Percentiles rank a stretch among this genome's conserved stretches.
phyloP scores from a whole-genome alignment of 2,888 invertebrate species.

The Entomobrya multifasciata region DNA sequence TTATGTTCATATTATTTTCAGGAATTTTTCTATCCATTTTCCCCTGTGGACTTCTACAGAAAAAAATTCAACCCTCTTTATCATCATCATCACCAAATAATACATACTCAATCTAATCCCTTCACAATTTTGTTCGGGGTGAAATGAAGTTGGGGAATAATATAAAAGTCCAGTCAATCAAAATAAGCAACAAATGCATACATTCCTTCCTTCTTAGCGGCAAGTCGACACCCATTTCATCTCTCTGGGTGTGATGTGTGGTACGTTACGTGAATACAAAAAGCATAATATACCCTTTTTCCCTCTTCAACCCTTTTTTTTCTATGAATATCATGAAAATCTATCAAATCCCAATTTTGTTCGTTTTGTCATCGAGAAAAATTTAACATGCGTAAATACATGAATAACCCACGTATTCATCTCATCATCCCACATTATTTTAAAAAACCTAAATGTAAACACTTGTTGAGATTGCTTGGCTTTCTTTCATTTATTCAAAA shows the following conservation, averaged over 20 bases:
- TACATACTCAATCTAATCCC: too few species aligned
- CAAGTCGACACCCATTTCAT: conserved; percentile 12
- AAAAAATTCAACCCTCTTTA: conserved; percentile 16
- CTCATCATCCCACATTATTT: not conserved
- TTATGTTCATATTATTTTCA: conserved; percentile 29
- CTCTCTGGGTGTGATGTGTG: conserved; percentile 18
- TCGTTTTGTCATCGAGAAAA: conserved; percentile 34
- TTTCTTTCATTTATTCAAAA: too few species aligned
- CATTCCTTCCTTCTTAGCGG: too few species aligned
- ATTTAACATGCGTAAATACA: not conserved
- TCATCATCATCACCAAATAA: conserved; percentile 13
- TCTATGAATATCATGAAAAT: conserved; percentile 49
- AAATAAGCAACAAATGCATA: not conserved
- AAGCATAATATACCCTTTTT: conserved; percentile 1
- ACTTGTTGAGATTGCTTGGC: conserved; percentile 68
- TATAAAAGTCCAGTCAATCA: conserved; percentile 42
- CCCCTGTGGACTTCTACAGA: not conserved
- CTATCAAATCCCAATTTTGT: conserved; percentile 65
- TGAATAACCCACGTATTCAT: not conserved
- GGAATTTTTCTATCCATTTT: not conserved
- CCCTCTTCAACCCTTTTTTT: conserved; percentile 21
- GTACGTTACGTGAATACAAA: conserved; percentile 53
- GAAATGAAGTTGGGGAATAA: conserved; percentile 67
- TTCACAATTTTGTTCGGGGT: conserved; percentile 49
- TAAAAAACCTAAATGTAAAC: conserved; percentile 15